Base-by-base conservation (phyloP, 1,140 invertebrate genomes). In the Hyles euphorbiae region DNA sequence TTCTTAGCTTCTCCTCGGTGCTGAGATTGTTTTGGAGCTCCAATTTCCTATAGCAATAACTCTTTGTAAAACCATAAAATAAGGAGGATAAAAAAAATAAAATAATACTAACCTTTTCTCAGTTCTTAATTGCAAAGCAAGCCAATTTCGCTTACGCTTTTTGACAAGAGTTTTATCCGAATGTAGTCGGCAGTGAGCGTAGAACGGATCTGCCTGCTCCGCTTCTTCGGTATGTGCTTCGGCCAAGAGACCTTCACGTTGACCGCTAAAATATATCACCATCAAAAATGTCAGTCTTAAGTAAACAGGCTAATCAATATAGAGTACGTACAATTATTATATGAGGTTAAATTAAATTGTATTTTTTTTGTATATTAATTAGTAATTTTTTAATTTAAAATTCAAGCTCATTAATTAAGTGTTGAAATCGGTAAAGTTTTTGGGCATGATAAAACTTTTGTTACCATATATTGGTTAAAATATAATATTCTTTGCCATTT, bases 191-290 rank as follows among this genome's bases (percentile, higher is more conserved):
- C 98, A 99, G 77, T 99, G 97, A 0, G 97, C 98, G 87, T 98
- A 99, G 83, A 98, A 99, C 1, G 98, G 97, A 91, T 99, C 98
- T 1, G 97, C 97, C 72, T 98, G 96, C 74, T 98, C 96, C 10
- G 93, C 95, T 85, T 98, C 97, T 78, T 98, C 97, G 5, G 95
- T 95, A 74, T 97, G 96, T 0, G 97, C 96, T 89, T 99, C 98
- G 0, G 96, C 97, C 8, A 99, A 83, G 45, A 98, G 90, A 1
- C 98, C 98, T 79, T 97, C 95, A 46, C 94, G 92, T 89, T 99
- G 98, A 22, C 97, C 98, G 91, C 97, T 97, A 75, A 10, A 58
- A 45, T 40, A 58, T 36, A 40, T 40, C 36, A 40, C 5, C 1
- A 40, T 8, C 1, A 40, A 2, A 5, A 40, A 5, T 40, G 1